A percentile compares a stretch with the other conserved stretches of the same genome.
Evolutionary conservation across 1,140 invertebrate genomes (phyloP).

Genomic region (Trichonephila clavata): DNA sequence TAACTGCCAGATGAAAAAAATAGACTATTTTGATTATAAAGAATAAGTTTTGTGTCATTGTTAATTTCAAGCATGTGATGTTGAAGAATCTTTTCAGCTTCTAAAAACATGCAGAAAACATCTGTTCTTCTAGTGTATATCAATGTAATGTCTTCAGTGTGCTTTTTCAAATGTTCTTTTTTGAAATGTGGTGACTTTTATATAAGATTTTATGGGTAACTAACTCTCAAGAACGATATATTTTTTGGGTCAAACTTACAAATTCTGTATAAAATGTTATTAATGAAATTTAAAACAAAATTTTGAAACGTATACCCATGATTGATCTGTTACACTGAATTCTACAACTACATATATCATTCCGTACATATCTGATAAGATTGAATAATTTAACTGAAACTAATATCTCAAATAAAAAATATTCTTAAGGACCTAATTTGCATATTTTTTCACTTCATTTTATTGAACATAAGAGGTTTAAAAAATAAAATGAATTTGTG

Average conservation of each 20-base stretch:
- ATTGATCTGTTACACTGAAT: background rate
- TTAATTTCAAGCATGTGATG: background rate
- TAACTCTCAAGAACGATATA: background rate
- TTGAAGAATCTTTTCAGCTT: background rate
- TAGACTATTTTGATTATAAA: conserved; percentile 77
- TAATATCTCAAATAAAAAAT: no score
- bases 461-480: no score
- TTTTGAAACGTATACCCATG: background rate
- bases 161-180: no score
- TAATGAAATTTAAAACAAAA: background rate
- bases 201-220: no score
- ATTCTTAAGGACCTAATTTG: no score
- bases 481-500: no score
- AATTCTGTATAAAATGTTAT: background rate
- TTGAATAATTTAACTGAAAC: background rate
- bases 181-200: no score
- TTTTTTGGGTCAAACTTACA: background rate
- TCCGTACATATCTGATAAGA: background rate
- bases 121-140: no score
- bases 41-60: background rate
- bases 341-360: background rate
- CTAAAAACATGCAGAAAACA: no score
- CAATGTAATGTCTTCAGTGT: no score
- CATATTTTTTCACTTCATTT: no score
- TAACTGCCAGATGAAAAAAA: conserved; percentile 61